phyloP scores from a whole-genome alignment of 2,797 vertebrate genomes.

The Hypotaenidia philippensis region DNA sequence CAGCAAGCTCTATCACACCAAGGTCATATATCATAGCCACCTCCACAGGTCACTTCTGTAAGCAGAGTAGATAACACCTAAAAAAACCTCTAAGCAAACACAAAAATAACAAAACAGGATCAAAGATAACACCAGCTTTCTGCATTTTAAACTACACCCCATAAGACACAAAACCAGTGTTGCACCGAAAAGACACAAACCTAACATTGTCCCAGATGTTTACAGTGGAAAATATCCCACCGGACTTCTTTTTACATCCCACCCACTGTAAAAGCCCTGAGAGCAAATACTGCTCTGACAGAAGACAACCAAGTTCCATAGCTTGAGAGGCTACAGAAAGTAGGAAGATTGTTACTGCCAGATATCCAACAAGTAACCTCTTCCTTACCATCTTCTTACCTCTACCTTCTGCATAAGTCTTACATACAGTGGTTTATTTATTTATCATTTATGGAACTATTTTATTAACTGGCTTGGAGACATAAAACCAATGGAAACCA shows the following conservation, averaged over 20 bases:
- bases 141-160: not conserved
- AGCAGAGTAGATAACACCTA: not conserved
- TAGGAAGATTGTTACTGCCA: not conserved
- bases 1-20: not conserved
- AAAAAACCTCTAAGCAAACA: not conserved
- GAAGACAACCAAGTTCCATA: not conserved
- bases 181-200: not conserved
- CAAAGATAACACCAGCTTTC: not conserved
- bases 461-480: not conserved
- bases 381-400: not conserved
- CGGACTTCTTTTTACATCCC: not conserved
- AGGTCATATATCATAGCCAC: not conserved
- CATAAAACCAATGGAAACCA: not conserved
- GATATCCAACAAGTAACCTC: not conserved
- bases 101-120: not conserved
- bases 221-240: not conserved
- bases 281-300: not conserved
- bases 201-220: not conserved
- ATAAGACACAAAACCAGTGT: not conserved
- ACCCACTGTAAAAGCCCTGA: not conserved
- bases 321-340: not conserved
- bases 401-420: not conserved
- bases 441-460: not conserved
- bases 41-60: not conserved
- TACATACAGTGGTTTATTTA: not conserved